Base-by-base conservation (phyloP, 2,113 vertebrate species). In the Rhombomys opimus region DNA sequence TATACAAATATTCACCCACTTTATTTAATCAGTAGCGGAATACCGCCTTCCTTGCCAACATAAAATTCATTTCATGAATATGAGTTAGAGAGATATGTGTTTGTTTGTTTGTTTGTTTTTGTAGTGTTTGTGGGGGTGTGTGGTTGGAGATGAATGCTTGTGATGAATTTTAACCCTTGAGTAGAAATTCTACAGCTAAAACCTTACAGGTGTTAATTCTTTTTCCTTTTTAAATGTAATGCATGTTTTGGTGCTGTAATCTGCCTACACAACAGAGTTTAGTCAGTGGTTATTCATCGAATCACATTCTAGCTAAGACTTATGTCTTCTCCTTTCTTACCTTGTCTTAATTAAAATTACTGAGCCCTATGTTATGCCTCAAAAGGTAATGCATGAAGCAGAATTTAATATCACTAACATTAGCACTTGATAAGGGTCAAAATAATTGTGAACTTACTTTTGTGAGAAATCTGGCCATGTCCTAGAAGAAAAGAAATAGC, bases 381-480 rank as follows among this genome's bases (percentile, higher is more conserved):
- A 80, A 95, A 89, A 95, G 70, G n/a, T 52, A 25, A 22, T 94
- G 72, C 90, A 92, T 94, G n/a, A 88, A 86, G 8, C 57, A 54
- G 25, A 46, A 72, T 96, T 38, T 14, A 65, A 1, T 97, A 23
- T 82, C 77, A 85, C 50, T 88, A 95, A 85, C 20, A 76, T 86
- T 95, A 81, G 61, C 46, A 57, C 67, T 95, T 94, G 87, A 94
- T 81, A 86, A 90, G 86, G 91, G 93, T 65, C 84, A 95, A 84
- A 91, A 96, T 92, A 94, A 72, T 91, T 93, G 87, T 88, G 15
- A 95, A 99, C 99, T 99, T 99, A 99, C 99, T 98, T 99, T 99
- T 99, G 89, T 98, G 99, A 98, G 99, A 99, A 75, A 99, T 99
- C 98, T 99, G 99, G 98, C 99, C 98, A 15, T 99, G 99, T 98